A percentile compares a stretch with the other conserved stretches of the same genome.
Conservation (phyloP, 2,797 vertebrate species). For the Darevskia nairensis region DNA sequence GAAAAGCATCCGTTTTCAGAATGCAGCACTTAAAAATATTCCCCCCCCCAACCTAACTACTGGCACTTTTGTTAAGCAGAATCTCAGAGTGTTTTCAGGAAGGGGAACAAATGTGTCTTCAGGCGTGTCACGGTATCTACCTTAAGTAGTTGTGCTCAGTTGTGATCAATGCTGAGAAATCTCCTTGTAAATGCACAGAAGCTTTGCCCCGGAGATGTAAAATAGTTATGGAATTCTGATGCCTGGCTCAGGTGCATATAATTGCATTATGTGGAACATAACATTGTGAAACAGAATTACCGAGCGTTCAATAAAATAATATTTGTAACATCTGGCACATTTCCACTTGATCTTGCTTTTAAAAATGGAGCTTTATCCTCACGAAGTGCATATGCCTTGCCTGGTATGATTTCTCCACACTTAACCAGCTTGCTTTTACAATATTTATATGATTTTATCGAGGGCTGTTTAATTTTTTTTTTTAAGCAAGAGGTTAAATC, state of each 20-base stretch:
- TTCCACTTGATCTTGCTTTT: constrained; percentile 52
- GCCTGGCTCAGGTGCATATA: constrained; percentile 56
- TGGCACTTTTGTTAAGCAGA: constrained; percentile 43
- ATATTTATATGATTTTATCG: constrained; percentile 53
- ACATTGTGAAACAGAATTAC: constrained; percentile 63
- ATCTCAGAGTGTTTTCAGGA: constrained; percentile 44
- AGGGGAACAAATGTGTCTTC: constrained; percentile 42
- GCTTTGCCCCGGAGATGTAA: constrained; percentile 55
- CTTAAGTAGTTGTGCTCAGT: constrained; percentile 42
- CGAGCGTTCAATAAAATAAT: constrained; percentile 58
- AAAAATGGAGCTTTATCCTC: constrained; percentile 48
- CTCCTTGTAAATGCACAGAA: constrained; percentile 55
- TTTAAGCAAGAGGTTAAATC: constrained; percentile 53
- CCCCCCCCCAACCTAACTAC: not conserved
- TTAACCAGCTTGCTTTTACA: constrained; percentile 55
- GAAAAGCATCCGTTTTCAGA: not conserved
- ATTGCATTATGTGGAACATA: constrained; percentile 60
- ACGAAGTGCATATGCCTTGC: constrained; percentile 35
- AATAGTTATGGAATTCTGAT: constrained; percentile 54
- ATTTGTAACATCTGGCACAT: constrained; percentile 45
- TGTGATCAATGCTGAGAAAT: constrained; percentile 34
- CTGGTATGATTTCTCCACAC: constrained; percentile 62
- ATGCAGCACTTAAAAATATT: not conserved
- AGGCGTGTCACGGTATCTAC: not conserved
- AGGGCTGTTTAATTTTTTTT: constrained; percentile 52